These are phyloP conservation scores for Ochropacha duplaris DNA, from an alignment of 2,888 invertebrate species.

Conservation along the genomic window DNA sequence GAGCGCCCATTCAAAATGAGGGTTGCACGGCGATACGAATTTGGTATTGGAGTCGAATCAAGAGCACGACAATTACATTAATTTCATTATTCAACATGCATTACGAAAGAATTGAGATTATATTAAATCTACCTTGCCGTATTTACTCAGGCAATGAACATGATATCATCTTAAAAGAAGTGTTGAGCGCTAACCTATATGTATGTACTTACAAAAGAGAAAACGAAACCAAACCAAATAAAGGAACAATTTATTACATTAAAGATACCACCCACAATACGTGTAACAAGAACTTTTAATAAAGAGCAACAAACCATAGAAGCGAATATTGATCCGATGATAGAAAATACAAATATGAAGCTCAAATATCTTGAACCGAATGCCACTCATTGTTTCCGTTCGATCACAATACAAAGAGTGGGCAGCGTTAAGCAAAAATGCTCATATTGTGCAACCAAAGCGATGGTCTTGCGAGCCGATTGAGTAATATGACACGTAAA, in stretches of 20 bases:
- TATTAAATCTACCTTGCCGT: neutral
- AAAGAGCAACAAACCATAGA: slow-evolving; percentile 39
- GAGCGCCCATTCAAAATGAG: neutral
- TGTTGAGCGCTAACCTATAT: neutral
- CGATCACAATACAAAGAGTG: slow-evolving; percentile 43
- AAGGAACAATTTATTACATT: neutral
- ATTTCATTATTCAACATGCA: neutral
- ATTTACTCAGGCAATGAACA: neutral
- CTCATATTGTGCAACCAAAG: slow-evolving; percentile 55
- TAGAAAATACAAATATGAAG: slow-evolving; percentile 57
- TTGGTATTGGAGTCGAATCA: neutral
- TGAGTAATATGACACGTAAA: slow-evolving; percentile 50
- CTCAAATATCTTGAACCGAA: slow-evolving; percentile 28
- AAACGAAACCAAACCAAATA: slow-evolving; percentile 2
- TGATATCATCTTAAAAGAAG: neutral
- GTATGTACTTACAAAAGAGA: neutral
- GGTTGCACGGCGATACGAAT: neutral
- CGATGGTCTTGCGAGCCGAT: slow-evolving; percentile 50
- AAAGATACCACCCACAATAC: slow-evolving; percentile 5
- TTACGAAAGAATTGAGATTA: neutral
- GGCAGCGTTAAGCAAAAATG: slow-evolving; percentile 64
- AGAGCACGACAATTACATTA: neutral
- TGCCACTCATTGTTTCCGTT: slow-evolving; percentile 54
- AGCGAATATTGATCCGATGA: slow-evolving; percentile 55
- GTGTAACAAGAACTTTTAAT: slow-evolving; percentile 24